Percentiles rank a stretch among this genome's conserved stretches.
Conservation (phyloP, 2,797 vertebrate species). For the Erithacus rubecula region DNA sequence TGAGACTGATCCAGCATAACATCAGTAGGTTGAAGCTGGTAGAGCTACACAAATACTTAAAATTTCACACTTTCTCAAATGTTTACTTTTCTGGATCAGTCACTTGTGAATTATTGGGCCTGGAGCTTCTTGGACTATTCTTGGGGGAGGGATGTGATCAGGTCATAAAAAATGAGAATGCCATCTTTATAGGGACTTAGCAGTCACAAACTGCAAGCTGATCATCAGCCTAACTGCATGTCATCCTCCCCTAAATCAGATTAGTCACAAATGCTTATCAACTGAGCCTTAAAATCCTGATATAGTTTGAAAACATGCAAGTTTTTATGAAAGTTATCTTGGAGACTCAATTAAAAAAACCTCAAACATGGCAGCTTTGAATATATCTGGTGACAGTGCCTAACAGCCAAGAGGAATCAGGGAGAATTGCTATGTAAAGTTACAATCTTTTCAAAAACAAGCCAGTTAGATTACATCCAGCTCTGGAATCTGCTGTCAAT, state of each 20-base stretch:
- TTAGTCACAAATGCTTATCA: constrained; percentile 55
- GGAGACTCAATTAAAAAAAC: not conserved
- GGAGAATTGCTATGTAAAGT: not conserved
- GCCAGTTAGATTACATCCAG: not conserved
- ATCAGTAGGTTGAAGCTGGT: not conserved
- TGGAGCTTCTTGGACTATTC: not conserved
- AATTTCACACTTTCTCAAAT: constrained; percentile 46
- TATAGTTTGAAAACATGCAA: not conserved
- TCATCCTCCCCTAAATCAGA: constrained; percentile 48
- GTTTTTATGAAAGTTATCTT: constrained; percentile 1
- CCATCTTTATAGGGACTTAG: not conserved
- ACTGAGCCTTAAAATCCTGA: constrained; percentile 16
- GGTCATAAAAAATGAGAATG: constrained; percentile 34
- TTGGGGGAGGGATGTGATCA: not conserved
- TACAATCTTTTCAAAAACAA: not conserved
- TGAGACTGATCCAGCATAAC: not conserved
- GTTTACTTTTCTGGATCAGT: constrained; percentile 25
- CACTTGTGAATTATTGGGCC: not conserved
- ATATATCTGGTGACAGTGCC: not conserved
- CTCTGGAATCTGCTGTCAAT: not conserved
- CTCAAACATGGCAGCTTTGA: not conserved
- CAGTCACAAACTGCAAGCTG: constrained; percentile 1
- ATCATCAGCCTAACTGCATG: constrained; percentile 14
- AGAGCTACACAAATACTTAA: not conserved
- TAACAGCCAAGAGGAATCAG: constrained; percentile 3